Conservation (phyloP, 2,888 invertebrate genomes). For the Leptopilina syphax region DNA sequence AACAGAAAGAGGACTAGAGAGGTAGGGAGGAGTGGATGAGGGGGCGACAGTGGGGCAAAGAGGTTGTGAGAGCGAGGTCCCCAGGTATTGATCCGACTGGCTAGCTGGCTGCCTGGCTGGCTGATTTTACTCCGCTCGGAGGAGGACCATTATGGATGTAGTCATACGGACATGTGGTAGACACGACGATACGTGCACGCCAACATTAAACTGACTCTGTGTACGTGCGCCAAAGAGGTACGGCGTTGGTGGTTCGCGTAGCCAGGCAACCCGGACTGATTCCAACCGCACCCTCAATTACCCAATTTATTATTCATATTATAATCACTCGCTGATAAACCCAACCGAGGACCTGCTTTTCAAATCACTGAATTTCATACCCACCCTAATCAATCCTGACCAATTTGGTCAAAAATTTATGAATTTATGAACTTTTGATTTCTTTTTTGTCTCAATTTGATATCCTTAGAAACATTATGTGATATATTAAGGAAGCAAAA, state of each 20-base stretch:
- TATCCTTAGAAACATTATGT: too few relatives aligned
- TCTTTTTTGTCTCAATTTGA: too few relatives aligned
- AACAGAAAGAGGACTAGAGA: conserved; percentile 23
- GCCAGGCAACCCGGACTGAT: conserved; percentile 72
- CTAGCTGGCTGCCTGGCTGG: conserved; percentile 58
- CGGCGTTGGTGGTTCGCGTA: conserved; percentile 71
- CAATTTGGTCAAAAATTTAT: too few relatives aligned
- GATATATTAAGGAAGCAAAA: too few relatives aligned
- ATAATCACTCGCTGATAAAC: not conserved
- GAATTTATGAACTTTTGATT: too few relatives aligned
- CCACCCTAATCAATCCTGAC: not conserved
- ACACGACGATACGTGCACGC: conserved; percentile 54
- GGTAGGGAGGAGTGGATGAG: not conserved
- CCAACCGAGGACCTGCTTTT: not conserved
- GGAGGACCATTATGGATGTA: conserved; percentile 71
- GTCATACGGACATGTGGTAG: conserved; percentile 60
- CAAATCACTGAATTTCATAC: not conserved
- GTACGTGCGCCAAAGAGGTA: conserved; percentile 54
- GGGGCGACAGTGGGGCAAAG: conserved; percentile 21
- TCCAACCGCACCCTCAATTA: conserved; percentile 73
- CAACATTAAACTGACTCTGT: conserved; percentile 51
- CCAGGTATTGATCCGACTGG: conserved; percentile 72
- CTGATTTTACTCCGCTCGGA: conserved; percentile 72
- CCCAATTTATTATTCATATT: conserved; percentile 74
- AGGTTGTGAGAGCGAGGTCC: conserved; percentile 65